phyloP scores from a whole-genome alignment of 2,888 invertebrate species.

The Gastrophysa polygoni region DNA sequence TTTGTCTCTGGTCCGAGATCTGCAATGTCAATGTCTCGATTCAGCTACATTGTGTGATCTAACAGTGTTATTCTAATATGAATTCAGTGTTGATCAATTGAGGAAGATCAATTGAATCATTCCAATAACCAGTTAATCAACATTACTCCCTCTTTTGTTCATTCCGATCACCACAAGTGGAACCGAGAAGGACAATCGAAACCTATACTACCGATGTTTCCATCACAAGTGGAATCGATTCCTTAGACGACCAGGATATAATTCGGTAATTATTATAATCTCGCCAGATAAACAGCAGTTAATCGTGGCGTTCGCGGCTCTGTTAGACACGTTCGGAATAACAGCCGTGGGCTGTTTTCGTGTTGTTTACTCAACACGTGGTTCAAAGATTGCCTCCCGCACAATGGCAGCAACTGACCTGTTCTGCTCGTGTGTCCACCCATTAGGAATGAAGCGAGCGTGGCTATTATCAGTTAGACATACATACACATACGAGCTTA shows the following conservation, averaged over 20 bases:
- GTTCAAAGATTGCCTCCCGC: conserved; percentile 11
- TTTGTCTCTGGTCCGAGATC: too few relatives aligned
- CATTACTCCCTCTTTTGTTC: too few relatives aligned
- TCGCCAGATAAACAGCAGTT: conserved; percentile 2
- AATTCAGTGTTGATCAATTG: too few relatives aligned
- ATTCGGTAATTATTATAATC: conserved; percentile 9
- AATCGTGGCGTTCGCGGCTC: conserved; percentile 11
- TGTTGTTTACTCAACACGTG: conserved; percentile 32
- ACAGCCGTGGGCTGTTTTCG: conserved; percentile 30
- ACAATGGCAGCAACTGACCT: not conserved
- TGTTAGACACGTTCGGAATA: conserved; percentile 30
- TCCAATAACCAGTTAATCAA: too few relatives aligned
- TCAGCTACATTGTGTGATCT: too few relatives aligned
- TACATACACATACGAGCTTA: not conserved
- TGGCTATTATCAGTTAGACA: not conserved
- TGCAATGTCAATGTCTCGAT: too few relatives aligned
- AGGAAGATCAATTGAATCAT: too few relatives aligned
- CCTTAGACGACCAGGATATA: not conserved
- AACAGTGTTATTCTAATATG: too few relatives aligned
- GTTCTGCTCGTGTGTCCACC: conserved; percentile 4
- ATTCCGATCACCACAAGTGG: too few relatives aligned
- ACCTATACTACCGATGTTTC: too few relatives aligned
- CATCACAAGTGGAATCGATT: too few relatives aligned
- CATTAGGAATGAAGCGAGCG: not conserved
- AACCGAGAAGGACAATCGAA: too few relatives aligned